Evolutionary conservation across 2,113 vertebrate species (phyloP), one percentile per base, ranked within the genome.

Genomic region (Neofelis nebulosa): DNA sequence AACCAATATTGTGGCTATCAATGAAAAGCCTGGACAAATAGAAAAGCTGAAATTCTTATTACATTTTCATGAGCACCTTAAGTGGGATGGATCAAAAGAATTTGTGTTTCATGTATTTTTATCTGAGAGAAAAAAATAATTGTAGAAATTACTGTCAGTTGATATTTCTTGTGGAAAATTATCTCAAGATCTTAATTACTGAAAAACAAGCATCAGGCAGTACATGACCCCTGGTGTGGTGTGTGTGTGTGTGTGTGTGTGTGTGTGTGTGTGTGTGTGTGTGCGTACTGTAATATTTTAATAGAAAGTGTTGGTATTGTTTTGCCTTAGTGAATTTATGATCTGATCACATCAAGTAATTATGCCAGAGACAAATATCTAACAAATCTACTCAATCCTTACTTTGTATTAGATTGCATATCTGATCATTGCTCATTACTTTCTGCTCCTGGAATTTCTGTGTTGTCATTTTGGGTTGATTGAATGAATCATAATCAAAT

Each of bases 21-120:
- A 5, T 7, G 76, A n/a, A 36, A 92, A 91, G 16, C 0, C 66
- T 91, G 61, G 45, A 93, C 57, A 71, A 79, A 91, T n/a, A 74
- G 48, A 88, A 95, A 78, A 66, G 7, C 52, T 92, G 27, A 83
- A 92, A 86, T 83, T 91, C 23, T 57, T 87, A 50, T 50, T 90
- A 90, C 33, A 87, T 96, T 95, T 96, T 94, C 18, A 73, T 80
- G 45, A 27, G 65, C 9, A 66, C 23, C 4, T 94, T 95, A 96
- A 69, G 29, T 90, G 14, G 12, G 3, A 85, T 69, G 12, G 2
- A 85, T 76, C 11, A 89, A 52, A 48, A 90, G 7, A 91, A 73
- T 92, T 50, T 93, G 8, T 66, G 19, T 92, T 76, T 79, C 1
- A 74, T 29, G 25, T 68, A 27, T 66, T 48, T 97, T 68, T 55